Conservation (phyloP, 2,888 invertebrate species). For the Cerastoderma edule region DNA sequence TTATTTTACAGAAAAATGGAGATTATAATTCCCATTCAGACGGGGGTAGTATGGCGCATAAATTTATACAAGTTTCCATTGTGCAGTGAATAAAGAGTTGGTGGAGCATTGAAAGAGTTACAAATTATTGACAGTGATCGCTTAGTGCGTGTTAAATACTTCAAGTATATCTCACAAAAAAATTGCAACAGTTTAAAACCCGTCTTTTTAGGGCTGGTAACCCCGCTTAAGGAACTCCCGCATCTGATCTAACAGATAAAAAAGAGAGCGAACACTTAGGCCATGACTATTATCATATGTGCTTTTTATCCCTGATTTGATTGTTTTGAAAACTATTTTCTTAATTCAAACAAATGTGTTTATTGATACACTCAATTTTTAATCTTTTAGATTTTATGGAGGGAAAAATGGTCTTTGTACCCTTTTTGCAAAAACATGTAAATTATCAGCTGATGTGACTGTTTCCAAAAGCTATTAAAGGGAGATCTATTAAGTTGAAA, state of each 20-base stretch:
- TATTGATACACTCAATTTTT: no score
- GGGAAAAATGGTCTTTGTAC: no score
- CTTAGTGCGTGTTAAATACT: conserved; percentile 47
- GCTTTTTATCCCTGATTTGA: no score
- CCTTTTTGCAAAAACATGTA: no score
- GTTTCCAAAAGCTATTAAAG: no score
- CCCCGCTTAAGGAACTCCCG: conserved; percentile 36
- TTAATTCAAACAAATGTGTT: no score
- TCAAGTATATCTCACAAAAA: conserved; percentile 48
- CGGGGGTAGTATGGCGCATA: conserved; percentile 49
- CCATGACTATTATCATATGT: not conserved
- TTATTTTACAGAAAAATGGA: conserved; percentile 54
- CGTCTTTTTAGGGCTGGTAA: conserved; percentile 29
- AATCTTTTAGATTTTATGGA: no score
- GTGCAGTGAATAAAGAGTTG: conserved; percentile 31
- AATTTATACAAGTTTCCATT: conserved; percentile 49
- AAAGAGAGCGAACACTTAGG: not conserved
- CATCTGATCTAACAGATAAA: conserved; percentile 41
- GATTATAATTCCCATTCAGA: conserved; percentile 55
- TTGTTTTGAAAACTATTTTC: no score
- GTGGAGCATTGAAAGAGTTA: conserved; percentile 48
- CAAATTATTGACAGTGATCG: conserved; percentile 60
- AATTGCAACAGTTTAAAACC: conserved; percentile 44
- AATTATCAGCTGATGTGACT: no score
- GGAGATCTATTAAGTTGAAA: no score